These are phyloP conservation scores for Aphaenogaster rudis DNA, from an alignment of 1,140 invertebrate genomes.

Conservation along the genomic window DNA sequence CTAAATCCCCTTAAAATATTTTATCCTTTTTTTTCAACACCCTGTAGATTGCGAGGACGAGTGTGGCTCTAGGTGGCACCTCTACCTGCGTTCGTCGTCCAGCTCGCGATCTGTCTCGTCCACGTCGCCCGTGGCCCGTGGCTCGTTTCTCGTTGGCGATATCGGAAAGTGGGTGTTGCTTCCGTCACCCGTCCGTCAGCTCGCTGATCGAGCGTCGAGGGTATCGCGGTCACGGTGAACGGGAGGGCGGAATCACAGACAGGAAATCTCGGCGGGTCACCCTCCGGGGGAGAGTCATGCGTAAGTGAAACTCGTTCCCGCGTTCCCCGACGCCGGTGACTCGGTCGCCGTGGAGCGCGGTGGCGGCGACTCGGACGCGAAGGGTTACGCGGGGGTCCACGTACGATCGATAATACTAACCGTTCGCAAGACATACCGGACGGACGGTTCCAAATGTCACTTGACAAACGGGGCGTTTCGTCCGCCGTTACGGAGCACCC, in stretches of 20 bases:
- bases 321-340: not conserved
- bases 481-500: not conserved
- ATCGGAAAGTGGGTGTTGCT: conserved; percentile 80
- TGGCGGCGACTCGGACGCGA: conserved; percentile 9
- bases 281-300: conserved; percentile 58
- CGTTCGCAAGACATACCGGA: conserved; percentile 72
- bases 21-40: too few species aligned
- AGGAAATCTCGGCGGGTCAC: conserved; percentile 18
- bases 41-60: too few species aligned
- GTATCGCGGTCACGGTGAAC: conserved; percentile 60
- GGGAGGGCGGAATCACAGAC: conserved; percentile 37
- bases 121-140: not conserved
- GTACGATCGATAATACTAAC: conserved; percentile 79
- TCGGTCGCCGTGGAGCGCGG: not conserved
- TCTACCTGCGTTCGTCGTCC: not conserved
- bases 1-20: too few species aligned
- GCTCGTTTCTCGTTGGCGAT: conserved; percentile 65
- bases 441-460: conserved; percentile 75
- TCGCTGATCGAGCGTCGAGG: conserved; percentile 50
- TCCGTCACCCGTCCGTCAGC: conserved; percentile 69
- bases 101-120: not conserved
- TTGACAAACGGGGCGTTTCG: conserved; percentile 75
- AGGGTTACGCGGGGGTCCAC: conserved; percentile 50
- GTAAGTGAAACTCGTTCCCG: conserved; percentile 65
- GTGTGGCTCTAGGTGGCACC: too few species aligned